phyloP scores from a whole-genome alignment of 2,113 vertebrate species.

The Ptyas mucosa region DNA sequence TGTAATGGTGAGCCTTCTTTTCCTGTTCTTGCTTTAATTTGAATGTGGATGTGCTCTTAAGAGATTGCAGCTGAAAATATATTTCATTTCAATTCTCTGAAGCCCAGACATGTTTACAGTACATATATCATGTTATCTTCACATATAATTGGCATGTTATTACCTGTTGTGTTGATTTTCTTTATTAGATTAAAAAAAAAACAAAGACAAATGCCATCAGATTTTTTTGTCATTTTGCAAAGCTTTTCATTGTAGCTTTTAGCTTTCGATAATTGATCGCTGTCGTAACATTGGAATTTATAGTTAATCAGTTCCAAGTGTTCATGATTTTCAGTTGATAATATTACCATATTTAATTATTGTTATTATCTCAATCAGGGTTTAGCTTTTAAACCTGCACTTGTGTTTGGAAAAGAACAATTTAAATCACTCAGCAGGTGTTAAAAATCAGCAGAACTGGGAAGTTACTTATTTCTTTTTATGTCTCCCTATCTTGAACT shows the following conservation, averaged over 20 bases:
- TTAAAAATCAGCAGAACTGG: not conserved
- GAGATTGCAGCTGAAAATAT: not conserved
- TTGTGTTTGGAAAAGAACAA: not conserved
- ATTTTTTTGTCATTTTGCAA: not conserved
- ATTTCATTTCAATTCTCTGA: not conserved
- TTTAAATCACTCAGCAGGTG: not conserved
- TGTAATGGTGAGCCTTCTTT: slow-evolving; percentile 14
- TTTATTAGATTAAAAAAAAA: slow-evolving; percentile 14
- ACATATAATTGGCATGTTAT: slow-evolving; percentile 10
- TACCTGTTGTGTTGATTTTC: slow-evolving; percentile 13
- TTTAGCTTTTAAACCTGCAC: not conserved
- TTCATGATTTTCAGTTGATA: not conserved
- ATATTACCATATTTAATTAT: not conserved
- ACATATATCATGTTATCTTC: not conserved
- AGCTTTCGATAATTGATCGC: not conserved
- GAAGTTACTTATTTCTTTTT: not conserved
- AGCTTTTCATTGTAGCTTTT: not conserved
- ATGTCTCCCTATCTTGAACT: not conserved
- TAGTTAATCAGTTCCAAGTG: not conserved
- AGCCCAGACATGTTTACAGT: not conserved
- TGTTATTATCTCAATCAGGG: not conserved
- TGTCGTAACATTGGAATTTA: not conserved
- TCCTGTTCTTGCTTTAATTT: not conserved
- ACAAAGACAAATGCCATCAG: not conserved
- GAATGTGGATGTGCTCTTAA: not conserved